phyloP scores from a whole-genome alignment of 2,113 vertebrate species.

The Clinocottus analis region DNA sequence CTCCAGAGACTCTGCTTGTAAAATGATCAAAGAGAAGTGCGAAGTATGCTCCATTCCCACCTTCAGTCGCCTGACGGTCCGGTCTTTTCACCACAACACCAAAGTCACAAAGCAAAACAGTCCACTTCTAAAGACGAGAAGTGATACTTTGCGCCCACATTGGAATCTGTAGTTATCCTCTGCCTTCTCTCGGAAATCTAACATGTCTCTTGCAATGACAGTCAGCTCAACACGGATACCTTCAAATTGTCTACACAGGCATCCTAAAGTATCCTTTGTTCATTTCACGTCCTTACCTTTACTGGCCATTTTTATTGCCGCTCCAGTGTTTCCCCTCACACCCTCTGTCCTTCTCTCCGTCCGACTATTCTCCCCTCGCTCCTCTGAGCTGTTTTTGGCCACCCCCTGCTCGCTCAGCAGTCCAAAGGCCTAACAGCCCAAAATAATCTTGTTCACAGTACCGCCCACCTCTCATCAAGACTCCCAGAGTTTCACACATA shows the following conservation, averaged over 20 bases:
- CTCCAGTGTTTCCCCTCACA: conserved; percentile 48
- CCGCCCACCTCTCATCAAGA: conserved; percentile 63
- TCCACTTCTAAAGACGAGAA: neutral
- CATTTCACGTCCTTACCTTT: conserved; percentile 78
- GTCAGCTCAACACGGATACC: neutral
- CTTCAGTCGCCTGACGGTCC: conserved; percentile 2
- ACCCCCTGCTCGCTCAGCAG: conserved; percentile 79
- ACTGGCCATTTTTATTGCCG: conserved; percentile 76
- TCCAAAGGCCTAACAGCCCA: conserved; percentile 73
- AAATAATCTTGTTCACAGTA: conserved; percentile 78
- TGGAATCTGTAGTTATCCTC: conserved; percentile 11
- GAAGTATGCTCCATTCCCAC: conserved; percentile 3
- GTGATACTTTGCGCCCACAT: neutral
- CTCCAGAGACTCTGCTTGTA: conserved; percentile 18
- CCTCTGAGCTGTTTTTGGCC: conserved; percentile 80
- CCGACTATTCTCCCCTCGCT: conserved; percentile 53
- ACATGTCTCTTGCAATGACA: neutral
- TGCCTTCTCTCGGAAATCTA: conserved; percentile 15
- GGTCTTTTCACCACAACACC: neutral
- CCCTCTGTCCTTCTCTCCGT: conserved; percentile 50
- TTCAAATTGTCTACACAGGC: neutral
- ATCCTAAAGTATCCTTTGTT: conserved; percentile 13
- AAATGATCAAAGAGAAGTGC: conserved; percentile 19
- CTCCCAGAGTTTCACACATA: conserved; percentile 41
- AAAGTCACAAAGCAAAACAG: neutral